phyloP scores from a whole-genome alignment of 1,140 invertebrate species.

The Pogonus chalceus region DNA sequence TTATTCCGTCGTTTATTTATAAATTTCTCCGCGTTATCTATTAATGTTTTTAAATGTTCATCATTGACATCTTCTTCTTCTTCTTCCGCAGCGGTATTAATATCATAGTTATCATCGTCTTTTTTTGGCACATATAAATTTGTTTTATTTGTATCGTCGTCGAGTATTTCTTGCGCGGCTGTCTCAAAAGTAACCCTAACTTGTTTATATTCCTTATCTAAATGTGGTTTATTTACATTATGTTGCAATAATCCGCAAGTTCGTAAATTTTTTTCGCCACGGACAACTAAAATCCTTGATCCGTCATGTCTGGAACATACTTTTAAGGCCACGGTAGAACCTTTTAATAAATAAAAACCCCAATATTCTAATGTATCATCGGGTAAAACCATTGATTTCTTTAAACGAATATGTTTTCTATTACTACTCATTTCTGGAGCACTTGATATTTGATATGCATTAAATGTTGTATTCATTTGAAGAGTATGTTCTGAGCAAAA shows the following conservation, averaged over 20 bases:
- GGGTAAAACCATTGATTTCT: constrained; percentile 69
- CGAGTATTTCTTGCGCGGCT: constrained; percentile 23
- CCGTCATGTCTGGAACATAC: constrained; percentile 71
- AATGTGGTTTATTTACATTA: constrained; percentile 47
- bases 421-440: constrained; percentile 55
- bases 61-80: constrained; percentile 8
- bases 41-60: constrained; percentile 10
- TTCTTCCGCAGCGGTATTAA: background rate
- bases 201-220: constrained; percentile 49
- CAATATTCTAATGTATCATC: constrained; percentile 82
- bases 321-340: constrained; percentile 61
- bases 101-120: constrained; percentile 3
- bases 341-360: constrained; percentile 74
- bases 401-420: constrained; percentile 63
- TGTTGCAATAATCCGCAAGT: constrained; percentile 67
- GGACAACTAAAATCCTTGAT: constrained; percentile 65
- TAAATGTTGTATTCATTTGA: constrained; percentile 67
- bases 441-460: constrained; percentile 67
- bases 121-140: background rate
- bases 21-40: constrained; percentile 12
- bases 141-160: background rate
- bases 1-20: background rate
- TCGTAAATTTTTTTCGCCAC: constrained; percentile 60
- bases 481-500: constrained; percentile 69
- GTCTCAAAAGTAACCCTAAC: constrained; percentile 58